These are phyloP conservation scores for Drosophila bocki DNA, from an alignment of 1,140 invertebrate species.

Conservation along the genomic window DNA sequence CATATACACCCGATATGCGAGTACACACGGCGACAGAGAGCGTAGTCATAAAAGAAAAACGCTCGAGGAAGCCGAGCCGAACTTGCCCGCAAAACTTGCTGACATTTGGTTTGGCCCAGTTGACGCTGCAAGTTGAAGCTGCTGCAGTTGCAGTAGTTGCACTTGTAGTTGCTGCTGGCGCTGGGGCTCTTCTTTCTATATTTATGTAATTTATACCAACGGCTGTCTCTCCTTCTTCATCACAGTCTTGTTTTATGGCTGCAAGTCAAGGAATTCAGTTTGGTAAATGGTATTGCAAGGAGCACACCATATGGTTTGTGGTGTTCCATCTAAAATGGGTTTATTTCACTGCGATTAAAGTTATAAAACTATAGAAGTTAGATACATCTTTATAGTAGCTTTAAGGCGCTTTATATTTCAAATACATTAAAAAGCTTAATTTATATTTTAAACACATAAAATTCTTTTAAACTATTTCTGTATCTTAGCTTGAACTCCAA, in stretches of 20 bases:
- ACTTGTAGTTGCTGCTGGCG: constrained; percentile 21
- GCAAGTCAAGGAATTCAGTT: constrained; percentile 19
- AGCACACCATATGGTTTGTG: constrained; percentile 17
- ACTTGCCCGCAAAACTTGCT: constrained; percentile 66
- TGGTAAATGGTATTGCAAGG: constrained; percentile 10
- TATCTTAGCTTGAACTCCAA: neutral
- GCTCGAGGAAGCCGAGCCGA: constrained; percentile 35
- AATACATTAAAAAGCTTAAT: neutral
- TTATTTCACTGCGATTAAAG: neutral
- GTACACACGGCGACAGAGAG: constrained; percentile 30
- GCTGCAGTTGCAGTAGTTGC: constrained; percentile 24
- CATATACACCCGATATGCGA: constrained; percentile 20
- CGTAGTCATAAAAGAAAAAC: constrained; percentile 46
- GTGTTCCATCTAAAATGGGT: constrained; percentile 4
- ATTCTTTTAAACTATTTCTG: neutral
- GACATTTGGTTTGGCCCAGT: constrained; percentile 72
- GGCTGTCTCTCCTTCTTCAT: constrained; percentile 11
- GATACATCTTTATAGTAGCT: neutral
- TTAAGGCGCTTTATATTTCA: no score
- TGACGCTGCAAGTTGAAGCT: constrained; percentile 55
- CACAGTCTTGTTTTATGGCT: constrained; percentile 34
- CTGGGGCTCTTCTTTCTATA: constrained; percentile 28
- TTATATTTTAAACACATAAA: neutral
- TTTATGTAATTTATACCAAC: constrained; percentile 41
- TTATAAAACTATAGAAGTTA: neutral